Percentiles rank a stretch among this genome's conserved stretches.
These are phyloP conservation scores for Craseonycteris thonglongyai DNA, from an alignment of 2,113 vertebrate genomes.

Conservation along the genomic window DNA sequence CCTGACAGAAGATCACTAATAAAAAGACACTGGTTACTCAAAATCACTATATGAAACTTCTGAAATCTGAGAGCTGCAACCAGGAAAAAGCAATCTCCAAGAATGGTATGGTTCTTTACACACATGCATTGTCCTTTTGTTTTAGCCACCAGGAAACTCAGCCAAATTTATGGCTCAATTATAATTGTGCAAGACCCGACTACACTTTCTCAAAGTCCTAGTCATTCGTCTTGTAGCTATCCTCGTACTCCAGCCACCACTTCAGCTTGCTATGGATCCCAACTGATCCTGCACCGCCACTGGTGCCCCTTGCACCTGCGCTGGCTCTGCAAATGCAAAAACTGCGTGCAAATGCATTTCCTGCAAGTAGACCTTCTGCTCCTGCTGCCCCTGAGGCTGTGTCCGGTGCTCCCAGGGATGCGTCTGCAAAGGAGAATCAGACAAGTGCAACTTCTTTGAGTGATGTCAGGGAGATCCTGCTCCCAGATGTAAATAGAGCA, in stretches of 20 bases:
- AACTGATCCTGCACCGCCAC: conserved; percentile 49
- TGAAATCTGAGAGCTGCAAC: neutral
- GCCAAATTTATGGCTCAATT: neutral
- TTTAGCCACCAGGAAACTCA: neutral
- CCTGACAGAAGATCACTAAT: neutral
- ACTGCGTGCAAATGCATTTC: conserved; percentile 82
- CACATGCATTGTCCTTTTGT: neutral
- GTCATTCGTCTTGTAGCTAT: too few species aligned
- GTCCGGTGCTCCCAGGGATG: conserved; percentile 81
- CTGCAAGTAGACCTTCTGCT: conserved; percentile 85
- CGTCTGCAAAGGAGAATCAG: conserved; percentile 81
- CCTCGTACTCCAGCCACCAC: accelerated
- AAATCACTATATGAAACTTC: neutral
- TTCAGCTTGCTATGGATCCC: neutral
- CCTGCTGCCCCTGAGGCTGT: conserved; percentile 81
- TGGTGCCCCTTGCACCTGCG: conserved; percentile 76
- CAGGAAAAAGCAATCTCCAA: neutral
- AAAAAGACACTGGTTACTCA: neutral
- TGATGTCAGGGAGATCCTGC: conserved; percentile 31
- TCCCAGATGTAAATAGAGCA: neutral
- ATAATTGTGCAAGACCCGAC: neutral
- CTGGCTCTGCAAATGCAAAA: conserved; percentile 79
- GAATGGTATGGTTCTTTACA: neutral
- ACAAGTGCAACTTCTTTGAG: conserved; percentile 78
- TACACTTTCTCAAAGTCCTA: too few species aligned